A percentile compares a stretch with the other conserved stretches of the same genome.
Evolutionary conservation across 2,888 invertebrate genomes (phyloP).

Genomic region (Eupithecia dodoneata): DNA sequence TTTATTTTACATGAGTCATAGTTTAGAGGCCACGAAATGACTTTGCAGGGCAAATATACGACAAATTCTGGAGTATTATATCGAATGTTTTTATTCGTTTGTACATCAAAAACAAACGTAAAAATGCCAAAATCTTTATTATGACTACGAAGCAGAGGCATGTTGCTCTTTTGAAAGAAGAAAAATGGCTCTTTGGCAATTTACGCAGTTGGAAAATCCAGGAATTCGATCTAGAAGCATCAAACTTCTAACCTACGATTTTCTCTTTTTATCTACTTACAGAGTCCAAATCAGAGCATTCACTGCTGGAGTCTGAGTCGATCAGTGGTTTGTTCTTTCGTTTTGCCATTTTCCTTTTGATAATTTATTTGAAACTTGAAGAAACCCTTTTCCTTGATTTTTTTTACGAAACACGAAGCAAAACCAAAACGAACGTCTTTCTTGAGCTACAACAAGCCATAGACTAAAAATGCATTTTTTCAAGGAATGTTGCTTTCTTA

Average conservation of each 20-base stretch:
- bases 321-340: conserved; percentile 92
- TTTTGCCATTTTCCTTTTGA: conserved; percentile 87
- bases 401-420: conserved; percentile 18
- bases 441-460: conserved; percentile 36
- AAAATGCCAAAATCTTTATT: not conserved
- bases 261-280: conserved; percentile 83
- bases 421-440: conserved; percentile 14
- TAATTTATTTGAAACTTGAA: conserved; percentile 49
- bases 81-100: conserved; percentile 33
- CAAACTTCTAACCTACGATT: conserved; percentile 60
- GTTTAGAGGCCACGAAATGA: conserved; percentile 39
- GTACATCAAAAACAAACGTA: conserved; percentile 1
- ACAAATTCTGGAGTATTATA: conserved; percentile 48
- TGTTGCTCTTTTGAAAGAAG: conserved; percentile 43
- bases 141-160: conserved; percentile 18
- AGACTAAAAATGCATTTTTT: conserved; percentile 42
- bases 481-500: not conserved
- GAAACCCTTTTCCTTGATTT: conserved; percentile 56
- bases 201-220: conserved; percentile 71
- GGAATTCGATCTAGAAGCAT: conserved; percentile 66
- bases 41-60: conserved; percentile 46
- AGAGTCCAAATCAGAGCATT: conserved; percentile 92
- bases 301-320: conserved; percentile 93
- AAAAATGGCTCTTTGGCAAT: conserved; percentile 74
- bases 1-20: conserved; percentile 47